Conservation (phyloP, 2,113 vertebrate species). For the Mormyrus iriodes region DNA sequence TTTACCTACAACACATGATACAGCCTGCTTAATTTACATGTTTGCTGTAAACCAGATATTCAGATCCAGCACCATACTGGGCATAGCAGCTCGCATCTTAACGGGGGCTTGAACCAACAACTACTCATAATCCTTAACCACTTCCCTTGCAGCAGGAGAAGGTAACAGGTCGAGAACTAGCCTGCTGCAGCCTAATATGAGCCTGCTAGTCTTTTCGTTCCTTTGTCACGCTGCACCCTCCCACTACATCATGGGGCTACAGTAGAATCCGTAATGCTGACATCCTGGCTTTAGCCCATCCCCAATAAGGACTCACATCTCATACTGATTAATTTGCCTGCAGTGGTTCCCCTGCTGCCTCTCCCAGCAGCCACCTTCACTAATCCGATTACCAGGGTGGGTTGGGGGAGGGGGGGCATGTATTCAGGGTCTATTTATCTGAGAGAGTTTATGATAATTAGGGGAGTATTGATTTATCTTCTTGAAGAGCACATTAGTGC, state of each 20-base stretch:
- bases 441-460: slow-evolving; percentile 28
- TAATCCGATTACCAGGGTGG: slow-evolving; percentile 43
- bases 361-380: slow-evolving; percentile 31
- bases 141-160: too few relatives aligned
- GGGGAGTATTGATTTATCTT: slow-evolving; percentile 31
- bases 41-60: not conserved
- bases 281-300: slow-evolving; percentile 39
- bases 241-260: slow-evolving; percentile 11
- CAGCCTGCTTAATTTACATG: not conserved
- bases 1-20: not conserved
- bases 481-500: slow-evolving; percentile 6
- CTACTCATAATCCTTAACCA: too few relatives aligned
- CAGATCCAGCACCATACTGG: not conserved
- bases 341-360: slow-evolving; percentile 36
- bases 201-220: not conserved
- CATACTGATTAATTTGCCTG: slow-evolving; percentile 53
- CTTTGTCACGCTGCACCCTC: not conserved
- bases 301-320: slow-evolving; percentile 37
- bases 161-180: not conserved
- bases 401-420: slow-evolving; percentile 19
- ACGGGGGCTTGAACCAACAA: too few relatives aligned
- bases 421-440: slow-evolving; percentile 30
- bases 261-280: slow-evolving; percentile 37
- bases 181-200: not conserved
- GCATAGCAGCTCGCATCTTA: not conserved